Base-by-base conservation (phyloP, 1,140 invertebrate species). In the Monochamus saltuarius region DNA sequence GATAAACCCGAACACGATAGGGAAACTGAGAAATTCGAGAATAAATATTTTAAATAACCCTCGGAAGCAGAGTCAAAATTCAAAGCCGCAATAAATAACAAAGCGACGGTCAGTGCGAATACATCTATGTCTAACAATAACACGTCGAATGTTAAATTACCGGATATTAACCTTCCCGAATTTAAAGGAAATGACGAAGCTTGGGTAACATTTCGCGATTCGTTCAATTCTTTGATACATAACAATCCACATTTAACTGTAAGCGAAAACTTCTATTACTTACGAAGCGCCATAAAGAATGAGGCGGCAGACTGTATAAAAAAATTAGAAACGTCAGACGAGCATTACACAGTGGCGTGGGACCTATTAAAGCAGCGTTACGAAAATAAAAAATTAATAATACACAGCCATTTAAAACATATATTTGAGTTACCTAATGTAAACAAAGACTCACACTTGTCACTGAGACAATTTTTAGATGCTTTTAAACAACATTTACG, bases 301-400 rank as follows among this genome's bases (percentile, higher is more conserved):
- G 51, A 61, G 39, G 59, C 52, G 1, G 11, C 42, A 11, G 13
- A 47, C 16, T 9, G n/a, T 37, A 34, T 61, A 29, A 47, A 46
- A n/a, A 37, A 42, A 4, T 39, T 61, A 14, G 40, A 42, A 22
- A 14, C 54, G 19, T 17, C 52, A 7, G 53, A 45, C 11, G 37
- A 55, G n/a, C 55, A 61, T 51, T 61, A 56, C 35, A 38, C 22
- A 7, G 14, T 56, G 14, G 59, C 59, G n/a, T 56, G 42, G 52
- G n/a, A 61, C 10, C 4, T 61, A 9, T 39, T 56, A 22, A 49
- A 54, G 9, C 35, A 61, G 35, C 43, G 52, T 11, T 61, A 50
- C 43, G 14, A 61, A 49, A 61, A 54, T 29, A 42, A 34, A 17
- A 29, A 35, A 51, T 14, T 51, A 29, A 29, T 29, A 29, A 51